These are phyloP conservation scores for Acromyrmex charruanus DNA, from an alignment of 1,140 invertebrate species.

Conservation along the genomic window DNA sequence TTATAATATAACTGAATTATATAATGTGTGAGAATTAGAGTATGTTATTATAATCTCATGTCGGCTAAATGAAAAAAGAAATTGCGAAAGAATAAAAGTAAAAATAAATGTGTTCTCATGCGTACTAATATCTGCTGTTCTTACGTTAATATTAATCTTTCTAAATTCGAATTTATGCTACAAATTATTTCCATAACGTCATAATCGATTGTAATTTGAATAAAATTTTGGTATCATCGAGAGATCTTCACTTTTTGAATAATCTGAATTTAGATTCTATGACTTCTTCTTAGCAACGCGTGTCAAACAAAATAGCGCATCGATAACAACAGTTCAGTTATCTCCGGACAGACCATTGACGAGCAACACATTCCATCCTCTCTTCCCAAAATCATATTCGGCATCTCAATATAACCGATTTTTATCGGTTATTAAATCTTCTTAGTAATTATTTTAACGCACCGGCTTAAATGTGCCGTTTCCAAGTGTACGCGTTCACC, in stretches of 20 bases:
- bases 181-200: neutral
- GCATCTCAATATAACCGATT: slow-evolving; percentile 46
- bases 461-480: slow-evolving; percentile 23
- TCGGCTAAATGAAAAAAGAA: neutral
- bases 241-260: slow-evolving; percentile 39
- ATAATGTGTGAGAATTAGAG: neutral
- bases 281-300: slow-evolving; percentile 35
- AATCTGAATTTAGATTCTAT: neutral
- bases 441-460: slow-evolving; percentile 29
- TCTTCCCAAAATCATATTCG: slow-evolving; percentile 62
- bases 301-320: slow-evolving; percentile 31
- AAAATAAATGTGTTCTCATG: neutral
- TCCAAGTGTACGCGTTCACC: slow-evolving; percentile 6
- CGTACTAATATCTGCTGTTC: neutral
- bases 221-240: neutral
- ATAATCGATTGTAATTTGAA: neutral
- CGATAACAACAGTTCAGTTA: slow-evolving; percentile 55
- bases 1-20: slow-evolving; percentile 22
- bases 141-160: slow-evolving; percentile 9
- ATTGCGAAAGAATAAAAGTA: slow-evolving; percentile 11
- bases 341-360: slow-evolving; percentile 18
- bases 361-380: neutral
- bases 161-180: slow-evolving; percentile 1
- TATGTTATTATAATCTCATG: neutral
- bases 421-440: slow-evolving; percentile 62